Percentiles rank a stretch among this genome's conserved stretches.
Evolutionary conservation across 2,797 vertebrate species (phyloP).

Genomic region (Mycteria americana): DNA sequence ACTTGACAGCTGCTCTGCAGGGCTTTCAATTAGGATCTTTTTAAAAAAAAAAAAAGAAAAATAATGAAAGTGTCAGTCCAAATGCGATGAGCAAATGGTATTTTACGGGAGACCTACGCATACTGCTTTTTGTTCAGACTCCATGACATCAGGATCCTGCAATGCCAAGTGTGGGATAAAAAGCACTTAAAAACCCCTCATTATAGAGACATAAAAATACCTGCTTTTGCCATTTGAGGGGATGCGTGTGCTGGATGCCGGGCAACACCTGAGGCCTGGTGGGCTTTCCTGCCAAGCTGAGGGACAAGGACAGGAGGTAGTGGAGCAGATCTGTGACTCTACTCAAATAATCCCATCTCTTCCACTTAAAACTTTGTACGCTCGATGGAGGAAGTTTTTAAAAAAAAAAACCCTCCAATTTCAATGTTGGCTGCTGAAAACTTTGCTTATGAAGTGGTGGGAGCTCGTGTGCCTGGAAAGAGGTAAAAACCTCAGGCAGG

Average conservation of each 20-base stretch:
- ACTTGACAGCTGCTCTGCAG: constrained; percentile 1
- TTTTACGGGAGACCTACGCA: neutral
- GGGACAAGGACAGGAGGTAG: rapidly evolving
- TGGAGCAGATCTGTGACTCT: neutral
- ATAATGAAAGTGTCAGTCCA: neutral
- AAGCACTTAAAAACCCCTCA: neutral
- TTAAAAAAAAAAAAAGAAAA: neutral
- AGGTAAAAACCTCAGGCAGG: neutral
- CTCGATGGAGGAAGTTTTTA: neutral
- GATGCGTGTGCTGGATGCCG: rapidly evolving
- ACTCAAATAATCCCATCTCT: neutral
- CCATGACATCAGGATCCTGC: neutral
- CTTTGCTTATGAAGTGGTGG: neutral
- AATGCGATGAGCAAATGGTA: neutral
- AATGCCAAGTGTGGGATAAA: neutral
- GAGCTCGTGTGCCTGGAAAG: neutral
- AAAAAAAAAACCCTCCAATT: rapidly evolving
- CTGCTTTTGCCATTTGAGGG: neutral
- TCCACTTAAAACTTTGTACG: neutral
- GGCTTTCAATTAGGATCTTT: neutral
- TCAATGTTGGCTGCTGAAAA: neutral
- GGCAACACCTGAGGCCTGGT: rapidly evolving
- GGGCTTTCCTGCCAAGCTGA: too few species aligned
- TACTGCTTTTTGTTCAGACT: neutral
- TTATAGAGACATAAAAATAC: neutral